Conservation (phyloP, 1,140 invertebrate genomes). For the Drosophila micromelanica region DNA sequence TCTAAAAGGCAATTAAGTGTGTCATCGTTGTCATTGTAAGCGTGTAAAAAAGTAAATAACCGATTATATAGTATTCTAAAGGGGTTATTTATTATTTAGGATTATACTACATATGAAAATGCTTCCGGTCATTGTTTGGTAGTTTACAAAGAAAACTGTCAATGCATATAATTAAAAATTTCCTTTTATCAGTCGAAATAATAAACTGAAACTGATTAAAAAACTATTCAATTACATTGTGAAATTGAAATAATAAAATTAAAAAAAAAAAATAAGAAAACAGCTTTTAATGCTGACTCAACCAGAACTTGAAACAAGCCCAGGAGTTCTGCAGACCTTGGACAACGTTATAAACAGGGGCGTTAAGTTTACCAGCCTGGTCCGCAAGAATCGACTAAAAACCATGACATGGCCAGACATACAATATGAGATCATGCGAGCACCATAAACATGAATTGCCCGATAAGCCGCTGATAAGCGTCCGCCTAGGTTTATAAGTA, state of each 20-base stretch:
- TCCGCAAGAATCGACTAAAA: constrained; percentile 41
- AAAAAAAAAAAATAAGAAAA: not conserved
- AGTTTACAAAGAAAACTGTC: not conserved
- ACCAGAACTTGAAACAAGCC: constrained; percentile 5
- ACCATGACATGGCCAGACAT: constrained; percentile 63
- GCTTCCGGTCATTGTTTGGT: constrained; percentile 22
- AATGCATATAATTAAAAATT: not conserved
- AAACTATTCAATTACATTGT: not conserved
- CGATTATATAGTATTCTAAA: too few species aligned
- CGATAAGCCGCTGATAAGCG: constrained; percentile 44
- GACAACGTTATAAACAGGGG: constrained; percentile 21
- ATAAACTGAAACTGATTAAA: too few species aligned
- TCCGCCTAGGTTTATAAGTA: constrained; percentile 20
- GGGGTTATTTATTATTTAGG: not conserved
- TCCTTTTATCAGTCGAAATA: not conserved
- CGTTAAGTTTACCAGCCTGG: not conserved
- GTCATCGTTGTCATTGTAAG: constrained; percentile 23
- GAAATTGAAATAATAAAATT: not conserved
- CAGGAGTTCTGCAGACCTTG: constrained; percentile 9
- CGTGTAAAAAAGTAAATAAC: not conserved
- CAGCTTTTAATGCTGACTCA: constrained; percentile 23
- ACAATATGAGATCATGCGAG: constrained; percentile 32
- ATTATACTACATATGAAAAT: not conserved
- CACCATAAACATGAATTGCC: constrained; percentile 16
- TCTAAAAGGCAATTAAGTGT: constrained; percentile 21